These are phyloP conservation scores for Cliona cf. orientalis DNA, from an alignment of 37 sponge, comb jelly and placozoan species.

Conservation along the genomic window DNA sequence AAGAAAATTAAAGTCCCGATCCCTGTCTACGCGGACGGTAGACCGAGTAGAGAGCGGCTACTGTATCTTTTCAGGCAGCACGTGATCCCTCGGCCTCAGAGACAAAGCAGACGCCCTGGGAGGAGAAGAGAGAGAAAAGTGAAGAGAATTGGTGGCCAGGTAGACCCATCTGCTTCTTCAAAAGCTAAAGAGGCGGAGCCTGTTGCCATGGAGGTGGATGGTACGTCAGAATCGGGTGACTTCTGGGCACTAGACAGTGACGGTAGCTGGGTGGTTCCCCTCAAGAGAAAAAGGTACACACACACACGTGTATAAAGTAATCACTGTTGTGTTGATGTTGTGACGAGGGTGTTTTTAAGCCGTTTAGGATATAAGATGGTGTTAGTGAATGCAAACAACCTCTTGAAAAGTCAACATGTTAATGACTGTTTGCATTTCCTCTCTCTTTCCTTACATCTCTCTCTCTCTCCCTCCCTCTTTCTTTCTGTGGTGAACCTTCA, in stretches of 20 bases:
- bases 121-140: not conserved
- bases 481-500: too few species aligned
- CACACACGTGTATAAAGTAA: too few species aligned
- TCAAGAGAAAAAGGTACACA: conserved; percentile 11
- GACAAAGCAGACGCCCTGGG: conserved; percentile 9
- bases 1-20: conserved; percentile 33
- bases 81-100: conserved; percentile 68
- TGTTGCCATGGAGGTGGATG: conserved; percentile 22
- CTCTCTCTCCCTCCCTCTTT: too few species aligned
- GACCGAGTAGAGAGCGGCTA: conserved; percentile 44
- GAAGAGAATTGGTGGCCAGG: too few species aligned
- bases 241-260: not conserved
- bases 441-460: too few species aligned
- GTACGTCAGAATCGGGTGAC: not conserved
- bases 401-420: too few species aligned
- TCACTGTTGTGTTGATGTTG: too few species aligned
- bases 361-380: too few species aligned
- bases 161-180: too few species aligned
- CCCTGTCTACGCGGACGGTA: conserved; percentile 29
- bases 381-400: too few species aligned
- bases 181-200: not conserved
- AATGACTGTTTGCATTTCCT: too few species aligned
- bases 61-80: conserved; percentile 59
- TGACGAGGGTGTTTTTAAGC: too few species aligned
- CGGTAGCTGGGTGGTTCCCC: not conserved